Evolutionary conservation across 2,113 vertebrate species (phyloP).

Genomic region (Steatornis caripensis): DNA sequence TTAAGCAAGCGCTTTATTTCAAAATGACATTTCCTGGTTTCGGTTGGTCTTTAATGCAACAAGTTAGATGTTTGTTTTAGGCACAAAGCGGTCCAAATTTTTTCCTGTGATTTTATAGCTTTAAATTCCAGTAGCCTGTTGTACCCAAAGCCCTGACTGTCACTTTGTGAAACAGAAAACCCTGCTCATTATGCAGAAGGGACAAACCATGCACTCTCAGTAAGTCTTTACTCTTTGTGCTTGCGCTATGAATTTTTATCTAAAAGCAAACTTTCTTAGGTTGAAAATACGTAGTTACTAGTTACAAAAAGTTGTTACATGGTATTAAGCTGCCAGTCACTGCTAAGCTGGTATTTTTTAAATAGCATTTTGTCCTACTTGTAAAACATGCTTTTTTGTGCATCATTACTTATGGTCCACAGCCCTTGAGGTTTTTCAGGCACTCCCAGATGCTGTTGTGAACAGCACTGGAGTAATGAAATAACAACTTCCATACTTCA

Average conservation of each 20-base stretch:
- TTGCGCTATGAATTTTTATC: background rate
- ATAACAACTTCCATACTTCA: background rate
- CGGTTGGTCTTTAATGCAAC: background rate
- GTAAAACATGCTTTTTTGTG: background rate
- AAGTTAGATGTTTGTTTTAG: background rate
- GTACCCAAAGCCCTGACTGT: background rate
- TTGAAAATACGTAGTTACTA: background rate
- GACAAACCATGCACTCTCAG: background rate
- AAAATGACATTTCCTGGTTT: background rate
- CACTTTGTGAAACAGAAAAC: background rate
- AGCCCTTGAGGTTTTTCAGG: background rate
- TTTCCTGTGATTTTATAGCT: background rate
- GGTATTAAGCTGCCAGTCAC: background rate
- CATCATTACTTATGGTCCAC: background rate
- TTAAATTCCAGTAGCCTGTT: background rate
- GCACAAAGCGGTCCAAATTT: background rate
- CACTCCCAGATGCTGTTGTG: background rate
- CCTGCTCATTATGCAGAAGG: background rate
- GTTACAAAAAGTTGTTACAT: background rate
- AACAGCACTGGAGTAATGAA: background rate
- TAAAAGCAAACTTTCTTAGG: background rate
- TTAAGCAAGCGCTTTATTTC: background rate
- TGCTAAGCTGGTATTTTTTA: background rate
- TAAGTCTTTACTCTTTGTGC: background rate
- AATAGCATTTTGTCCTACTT: background rate